Percentiles rank a stretch among this genome's conserved stretches.
Conservation (phyloP, 2,888 invertebrate species). For the Euclidia mi region DNA sequence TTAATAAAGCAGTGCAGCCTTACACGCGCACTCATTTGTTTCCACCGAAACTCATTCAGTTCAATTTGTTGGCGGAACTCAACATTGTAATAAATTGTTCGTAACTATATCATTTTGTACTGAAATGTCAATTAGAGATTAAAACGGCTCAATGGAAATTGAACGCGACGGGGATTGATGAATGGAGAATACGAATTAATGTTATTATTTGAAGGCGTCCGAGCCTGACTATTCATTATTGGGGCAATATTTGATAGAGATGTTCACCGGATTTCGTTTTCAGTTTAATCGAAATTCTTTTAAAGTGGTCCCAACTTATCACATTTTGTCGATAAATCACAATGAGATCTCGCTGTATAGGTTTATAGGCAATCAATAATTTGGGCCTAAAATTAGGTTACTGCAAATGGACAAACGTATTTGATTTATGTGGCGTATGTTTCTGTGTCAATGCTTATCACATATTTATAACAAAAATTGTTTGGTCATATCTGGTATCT, state of each 20-base stretch:
- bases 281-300: conserved; percentile 68
- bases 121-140: conserved; percentile 81
- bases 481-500: conserved; percentile 3
- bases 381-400: conserved; percentile 34
- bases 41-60: conserved; percentile 44
- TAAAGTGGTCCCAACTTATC: conserved; percentile 54
- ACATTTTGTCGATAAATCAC: conserved; percentile 55
- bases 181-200: conserved; percentile 71
- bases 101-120: conserved; percentile 67
- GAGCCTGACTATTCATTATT: conserved; percentile 65
- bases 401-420: conserved; percentile 20
- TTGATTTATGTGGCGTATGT: conserved; percentile 22
- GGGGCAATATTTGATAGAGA: conserved; percentile 67
- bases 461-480: conserved; percentile 11
- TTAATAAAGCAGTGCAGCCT: conserved; percentile 41
- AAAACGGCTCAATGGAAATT: conserved; percentile 74
- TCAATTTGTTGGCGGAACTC: conserved; percentile 47
- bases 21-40: conserved; percentile 45
- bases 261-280: conserved; percentile 54
- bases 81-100: conserved; percentile 64
- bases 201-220: conserved; percentile 63
- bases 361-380: conserved; percentile 55
- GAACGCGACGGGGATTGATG: conserved; percentile 72
- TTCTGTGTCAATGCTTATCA: conserved; percentile 16
- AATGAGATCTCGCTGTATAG: conserved; percentile 37